Base-by-base conservation (phyloP, 30 jellyfish, hydroid and myxozoan genomes). In the Phacellophora camtschatica region DNA sequence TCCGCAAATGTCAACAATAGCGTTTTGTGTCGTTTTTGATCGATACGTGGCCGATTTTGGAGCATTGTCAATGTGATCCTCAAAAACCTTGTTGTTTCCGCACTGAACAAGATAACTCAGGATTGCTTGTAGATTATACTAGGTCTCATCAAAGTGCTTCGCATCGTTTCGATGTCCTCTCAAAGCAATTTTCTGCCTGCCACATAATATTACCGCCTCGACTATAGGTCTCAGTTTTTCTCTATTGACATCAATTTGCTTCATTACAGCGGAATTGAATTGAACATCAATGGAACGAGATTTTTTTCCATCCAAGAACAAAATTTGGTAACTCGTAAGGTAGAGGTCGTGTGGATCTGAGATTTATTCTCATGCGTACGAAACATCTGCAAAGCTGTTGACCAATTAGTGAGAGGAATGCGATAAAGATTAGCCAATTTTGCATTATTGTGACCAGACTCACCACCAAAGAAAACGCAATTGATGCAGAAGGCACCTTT, bases 401-500 rank as follows among this genome's bases (percentile, higher is more conserved):
- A 29, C 70, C 88, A 51, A 19, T 20, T 24, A 9, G 74, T 13
- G 7, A 79, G 33, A 2, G 81, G 88, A 55, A 81, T 23, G 37
- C 42, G 56, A 81, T 29, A 55, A 30, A 55, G 88, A 36, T 56
- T 48, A 20, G 20, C 30, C 22, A 76, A 53, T 28, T 43, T 78
- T 0, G 64, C 9, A 30, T 73, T 72, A 11, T 66, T 66, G 45
- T 62, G 74, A 4, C 58, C 36, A 73, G 83, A 41, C 66, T 50
- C 77, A 13, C 81, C 81, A 25, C 83, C 93, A 66, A 79, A 79
- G 56, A 63, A 58, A 18, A 86, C 88, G 67, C 94, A 86, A 46
- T 43, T 33, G 5, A 77, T 32, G 82, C 96, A 86, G 75, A 69
- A 64, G 3, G 96, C 96, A 65, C 90, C 95, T 55, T 88, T 90